Conservation (phyloP, 2,113 vertebrate genomes). For the Erpornis zantholeuca region DNA sequence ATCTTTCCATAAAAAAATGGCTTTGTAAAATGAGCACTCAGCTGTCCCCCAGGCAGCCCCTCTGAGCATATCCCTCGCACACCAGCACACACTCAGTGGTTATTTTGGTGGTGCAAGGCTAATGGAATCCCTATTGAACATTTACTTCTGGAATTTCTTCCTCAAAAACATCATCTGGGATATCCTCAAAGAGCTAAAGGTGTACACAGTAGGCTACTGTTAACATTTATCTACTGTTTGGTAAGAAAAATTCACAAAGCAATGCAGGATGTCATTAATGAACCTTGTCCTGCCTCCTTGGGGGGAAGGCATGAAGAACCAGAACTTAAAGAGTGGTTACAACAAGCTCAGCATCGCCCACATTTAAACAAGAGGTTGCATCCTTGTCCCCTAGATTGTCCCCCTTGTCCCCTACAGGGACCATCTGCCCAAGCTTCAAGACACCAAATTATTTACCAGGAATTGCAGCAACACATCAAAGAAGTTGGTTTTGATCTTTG, state of each 20-base stretch:
- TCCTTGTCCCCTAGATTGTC: not conserved
- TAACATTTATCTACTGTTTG: not conserved
- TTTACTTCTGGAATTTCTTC: not conserved
- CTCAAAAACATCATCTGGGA: not conserved
- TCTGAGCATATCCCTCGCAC: not conserved
- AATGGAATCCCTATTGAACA: not conserved
- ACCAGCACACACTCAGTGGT: too few relatives aligned
- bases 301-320: rapidly evolving
- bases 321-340: not conserved
- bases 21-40: not conserved
- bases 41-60: not conserved
- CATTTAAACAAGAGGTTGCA: not conserved
- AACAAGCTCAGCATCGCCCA: not conserved
- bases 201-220: rapidly evolving
- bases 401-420: not conserved
- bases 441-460: not conserved
- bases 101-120: not conserved
- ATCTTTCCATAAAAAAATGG: not conserved
- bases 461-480: not conserved
- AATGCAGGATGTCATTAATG: not conserved
- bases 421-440: not conserved
- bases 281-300: not conserved
- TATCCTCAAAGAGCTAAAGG: not conserved
- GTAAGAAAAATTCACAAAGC: not conserved
- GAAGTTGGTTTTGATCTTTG: not conserved